Percentiles rank a stretch among this genome's conserved stretches.
Conservation (phyloP, 2,113 vertebrate species). For the Rhagologus leucostigma region DNA sequence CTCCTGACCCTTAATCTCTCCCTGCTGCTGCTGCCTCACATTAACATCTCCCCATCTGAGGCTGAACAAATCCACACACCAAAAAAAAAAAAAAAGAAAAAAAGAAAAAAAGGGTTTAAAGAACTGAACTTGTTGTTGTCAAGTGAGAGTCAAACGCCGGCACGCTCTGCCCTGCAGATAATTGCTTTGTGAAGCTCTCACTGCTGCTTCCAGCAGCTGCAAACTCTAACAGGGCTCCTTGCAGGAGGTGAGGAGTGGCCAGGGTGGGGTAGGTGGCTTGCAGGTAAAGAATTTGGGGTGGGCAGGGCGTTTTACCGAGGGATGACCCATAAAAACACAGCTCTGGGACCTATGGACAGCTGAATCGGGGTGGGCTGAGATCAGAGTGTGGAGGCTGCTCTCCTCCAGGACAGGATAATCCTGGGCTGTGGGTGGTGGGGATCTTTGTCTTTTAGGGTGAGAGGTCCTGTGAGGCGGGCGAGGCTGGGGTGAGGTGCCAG, state of each 20-base stretch:
- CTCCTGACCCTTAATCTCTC: not conserved
- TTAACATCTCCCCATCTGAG: slow-evolving; percentile 3
- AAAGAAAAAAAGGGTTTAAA: not conserved
- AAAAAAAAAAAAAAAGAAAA: not conserved
- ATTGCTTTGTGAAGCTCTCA: not conserved
- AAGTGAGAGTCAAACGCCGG: not conserved
- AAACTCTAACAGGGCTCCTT: not conserved
- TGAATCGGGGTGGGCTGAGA: not conserved
- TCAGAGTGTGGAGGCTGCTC: not conserved
- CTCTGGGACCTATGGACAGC: not conserved
- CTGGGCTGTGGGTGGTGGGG: not conserved
- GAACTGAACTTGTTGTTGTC: not conserved
- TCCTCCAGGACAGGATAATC: not conserved
- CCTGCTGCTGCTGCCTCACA: not conserved
- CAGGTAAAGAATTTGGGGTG: not conserved
- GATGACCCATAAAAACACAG: not conserved
- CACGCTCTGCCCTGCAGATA: not conserved
- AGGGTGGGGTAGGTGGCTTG: not conserved
- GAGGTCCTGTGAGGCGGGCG: not conserved
- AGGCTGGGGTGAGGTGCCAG: not conserved
- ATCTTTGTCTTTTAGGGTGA: accelerated
- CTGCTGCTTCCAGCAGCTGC: not conserved
- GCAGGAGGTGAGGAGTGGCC: not conserved
- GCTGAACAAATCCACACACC: slow-evolving; percentile 11
- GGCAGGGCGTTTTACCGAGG: not conserved